Evolutionary conservation across 2,888 invertebrate genomes (phyloP).

Genomic region (Pterostichus niger): DNA sequence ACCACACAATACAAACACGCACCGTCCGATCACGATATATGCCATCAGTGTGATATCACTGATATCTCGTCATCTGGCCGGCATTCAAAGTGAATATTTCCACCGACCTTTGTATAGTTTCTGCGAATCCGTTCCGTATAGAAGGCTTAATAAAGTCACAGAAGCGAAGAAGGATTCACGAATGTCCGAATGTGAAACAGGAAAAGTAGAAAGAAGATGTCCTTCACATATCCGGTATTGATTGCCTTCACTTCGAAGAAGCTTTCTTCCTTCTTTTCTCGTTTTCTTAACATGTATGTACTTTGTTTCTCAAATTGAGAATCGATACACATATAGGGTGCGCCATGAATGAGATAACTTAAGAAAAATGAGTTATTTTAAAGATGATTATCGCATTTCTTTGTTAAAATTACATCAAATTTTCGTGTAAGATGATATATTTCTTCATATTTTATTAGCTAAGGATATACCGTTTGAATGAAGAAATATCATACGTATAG

Average conservation of each 20-base stretch:
- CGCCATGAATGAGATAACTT: no score
- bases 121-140: not conserved
- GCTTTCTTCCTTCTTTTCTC: not conserved
- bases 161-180: not conserved
- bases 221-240: constrained; percentile 36
- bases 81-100: not conserved
- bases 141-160: constrained; percentile 3
- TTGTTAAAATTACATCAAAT: no score
- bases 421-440: no score
- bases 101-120: not conserved
- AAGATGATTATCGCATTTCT: no score
- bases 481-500: no score
- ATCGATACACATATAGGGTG: not conserved
- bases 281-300: constrained; percentile 29
- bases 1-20: not conserved
- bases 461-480: no score
- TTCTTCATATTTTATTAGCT: no score
- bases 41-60: not conserved
- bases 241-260: constrained; percentile 19
- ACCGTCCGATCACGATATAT: not conserved
- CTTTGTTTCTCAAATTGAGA: constrained; percentile 29
- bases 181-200: constrained; percentile 17
- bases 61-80: not conserved
- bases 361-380: no score
- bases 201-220: constrained; percentile 25